Conservation (phyloP, 2,888 invertebrate genomes). For the Sinohyriopsis cumingii region DNA sequence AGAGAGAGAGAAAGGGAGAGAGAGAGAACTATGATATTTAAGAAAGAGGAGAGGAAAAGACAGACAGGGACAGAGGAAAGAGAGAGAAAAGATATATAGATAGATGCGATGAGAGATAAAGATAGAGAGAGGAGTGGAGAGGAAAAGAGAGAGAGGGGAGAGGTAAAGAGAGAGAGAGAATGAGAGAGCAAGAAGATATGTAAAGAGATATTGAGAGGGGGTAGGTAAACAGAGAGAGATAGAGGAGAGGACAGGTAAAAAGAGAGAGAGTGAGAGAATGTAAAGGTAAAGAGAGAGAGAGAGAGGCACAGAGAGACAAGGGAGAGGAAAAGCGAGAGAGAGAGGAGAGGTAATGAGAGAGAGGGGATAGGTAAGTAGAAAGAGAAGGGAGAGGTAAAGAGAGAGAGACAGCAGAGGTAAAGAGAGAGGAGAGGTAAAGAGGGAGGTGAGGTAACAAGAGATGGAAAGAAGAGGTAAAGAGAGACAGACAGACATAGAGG, state of each 20-base stretch:
- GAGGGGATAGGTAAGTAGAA: constrained; percentile 3
- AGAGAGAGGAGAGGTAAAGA: background rate
- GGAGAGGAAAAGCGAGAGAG: background rate
- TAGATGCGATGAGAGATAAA: constrained; percentile 1
- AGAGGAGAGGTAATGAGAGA: background rate
- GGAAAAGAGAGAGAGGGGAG: constrained; percentile 4
- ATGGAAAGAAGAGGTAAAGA: background rate
- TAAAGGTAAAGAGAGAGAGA: background rate
- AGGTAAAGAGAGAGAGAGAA: constrained; percentile 13
- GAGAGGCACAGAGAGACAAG: too few relatives aligned
- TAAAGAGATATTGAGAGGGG: constrained; percentile 4
- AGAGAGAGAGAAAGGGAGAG: background rate
- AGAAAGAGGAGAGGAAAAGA: too few relatives aligned
- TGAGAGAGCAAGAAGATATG: constrained; percentile 8
- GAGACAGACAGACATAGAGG: too few relatives aligned
- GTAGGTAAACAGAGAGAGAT: background rate
- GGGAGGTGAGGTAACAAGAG: background rate
- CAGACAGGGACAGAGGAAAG: background rate
- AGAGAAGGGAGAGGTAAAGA: too few relatives aligned
- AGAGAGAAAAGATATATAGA: background rate
- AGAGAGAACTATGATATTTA: background rate
- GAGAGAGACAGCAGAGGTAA: constrained; percentile 3
- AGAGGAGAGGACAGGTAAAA: background rate
- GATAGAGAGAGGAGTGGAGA: background rate
- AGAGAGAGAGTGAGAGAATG: background rate